Conservation (phyloP, 2,113 vertebrate genomes). For the Nyctibius bracteatus region DNA sequence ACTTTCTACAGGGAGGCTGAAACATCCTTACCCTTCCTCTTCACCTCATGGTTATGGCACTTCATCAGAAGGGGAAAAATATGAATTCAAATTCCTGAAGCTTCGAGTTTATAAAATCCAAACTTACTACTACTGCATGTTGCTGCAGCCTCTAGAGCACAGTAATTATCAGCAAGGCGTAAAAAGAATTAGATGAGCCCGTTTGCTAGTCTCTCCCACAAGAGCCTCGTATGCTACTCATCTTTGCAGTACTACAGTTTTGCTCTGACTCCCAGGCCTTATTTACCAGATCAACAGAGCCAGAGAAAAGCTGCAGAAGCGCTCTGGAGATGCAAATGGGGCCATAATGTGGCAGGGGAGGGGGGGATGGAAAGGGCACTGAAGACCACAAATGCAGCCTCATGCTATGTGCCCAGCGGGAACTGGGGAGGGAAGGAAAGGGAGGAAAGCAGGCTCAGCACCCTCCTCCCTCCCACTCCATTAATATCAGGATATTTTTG, state of each 20-base stretch:
- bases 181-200: background rate
- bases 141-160: background rate
- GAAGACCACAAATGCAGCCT: background rate
- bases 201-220: background rate
- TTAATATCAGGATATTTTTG: constrained; percentile 42
- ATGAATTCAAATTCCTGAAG: background rate
- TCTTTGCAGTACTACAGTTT: background rate
- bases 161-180: background rate
- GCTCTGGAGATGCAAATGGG: background rate
- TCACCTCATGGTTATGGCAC: background rate
- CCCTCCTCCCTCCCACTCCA: background rate
- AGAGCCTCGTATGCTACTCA: background rate
- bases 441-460: constrained; percentile 15
- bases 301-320: background rate
- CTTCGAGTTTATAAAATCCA: background rate
- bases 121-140: background rate
- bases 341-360: background rate
- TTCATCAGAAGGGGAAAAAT: background rate
- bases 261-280: background rate
- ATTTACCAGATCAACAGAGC: background rate
- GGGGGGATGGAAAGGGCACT: accelerated
- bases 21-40: background rate
- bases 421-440: background rate
- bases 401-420: background rate
- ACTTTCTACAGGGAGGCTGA: background rate